These are phyloP conservation scores for Drosophila paranaensis DNA, from an alignment of 2,888 invertebrate species.

Conservation along the genomic window DNA sequence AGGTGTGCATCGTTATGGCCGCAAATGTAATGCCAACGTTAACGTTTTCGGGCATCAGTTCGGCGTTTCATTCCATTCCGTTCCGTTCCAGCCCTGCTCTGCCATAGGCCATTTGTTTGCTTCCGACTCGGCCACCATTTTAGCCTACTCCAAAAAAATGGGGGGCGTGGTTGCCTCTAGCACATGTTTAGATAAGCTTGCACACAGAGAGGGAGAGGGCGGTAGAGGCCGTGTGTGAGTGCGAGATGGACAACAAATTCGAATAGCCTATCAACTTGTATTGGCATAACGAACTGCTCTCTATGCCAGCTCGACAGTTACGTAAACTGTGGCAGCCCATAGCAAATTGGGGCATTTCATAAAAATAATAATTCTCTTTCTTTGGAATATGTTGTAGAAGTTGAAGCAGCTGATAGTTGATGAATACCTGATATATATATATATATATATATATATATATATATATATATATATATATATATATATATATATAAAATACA, in stretches of 20 bases:
- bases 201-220: not conserved
- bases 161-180: slow-evolving; percentile 15
- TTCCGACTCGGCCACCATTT: slow-evolving; percentile 9
- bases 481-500: too few relatives aligned
- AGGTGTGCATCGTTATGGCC: slow-evolving; percentile 21
- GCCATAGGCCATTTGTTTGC: slow-evolving; percentile 21
- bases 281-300: not conserved
- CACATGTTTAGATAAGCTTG: slow-evolving; percentile 38
- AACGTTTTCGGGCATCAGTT: slow-evolving; percentile 8
- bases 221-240: not conserved
- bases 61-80: slow-evolving; percentile 10
- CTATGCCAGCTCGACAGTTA: not conserved
- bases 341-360: not conserved
- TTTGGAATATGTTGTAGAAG: not conserved
- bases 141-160: not conserved
- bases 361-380: not conserved
- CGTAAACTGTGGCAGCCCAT: not conserved
- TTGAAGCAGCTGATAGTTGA: not conserved
- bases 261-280: slow-evolving; percentile 17
- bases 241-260: not conserved
- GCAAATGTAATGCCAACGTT: slow-evolving; percentile 34
- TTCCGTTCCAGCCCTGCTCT: not conserved
- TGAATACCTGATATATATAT: too few relatives aligned
- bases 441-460: too few relatives aligned
- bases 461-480: too few relatives aligned